Evolutionary conservation across 2,797 vertebrate genomes (phyloP).

Genomic region (Phrynocephalus vlangalii): DNA sequence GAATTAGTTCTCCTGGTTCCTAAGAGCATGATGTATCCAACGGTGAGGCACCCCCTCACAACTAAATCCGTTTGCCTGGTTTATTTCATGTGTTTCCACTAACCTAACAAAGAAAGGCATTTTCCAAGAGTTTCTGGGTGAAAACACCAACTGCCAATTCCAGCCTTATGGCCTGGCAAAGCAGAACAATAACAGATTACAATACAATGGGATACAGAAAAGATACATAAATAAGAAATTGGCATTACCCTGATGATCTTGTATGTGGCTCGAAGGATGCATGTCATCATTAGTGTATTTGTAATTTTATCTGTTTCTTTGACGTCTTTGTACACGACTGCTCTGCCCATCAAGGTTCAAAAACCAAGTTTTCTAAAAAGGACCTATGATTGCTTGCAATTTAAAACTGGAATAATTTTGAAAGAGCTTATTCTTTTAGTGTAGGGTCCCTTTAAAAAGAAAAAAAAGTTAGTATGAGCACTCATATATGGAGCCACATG

Average conservation of each 20-base stretch:
- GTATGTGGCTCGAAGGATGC: neutral
- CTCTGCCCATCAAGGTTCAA: no score
- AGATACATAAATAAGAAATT: no score
- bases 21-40: constrained; percentile 41
- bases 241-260: neutral
- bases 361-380: neutral
- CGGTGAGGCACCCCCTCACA: neutral
- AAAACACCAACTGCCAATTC: neutral
- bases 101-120: neutral
- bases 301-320: neutral
- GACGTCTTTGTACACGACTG: no score
- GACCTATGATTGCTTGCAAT: neutral
- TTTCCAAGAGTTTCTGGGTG: neutral
- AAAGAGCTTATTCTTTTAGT: neutral
- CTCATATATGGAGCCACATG: no score
- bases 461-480: no score
- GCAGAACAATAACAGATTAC: neutral
- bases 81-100: neutral
- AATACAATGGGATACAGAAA: neutral
- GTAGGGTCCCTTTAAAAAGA: neutral
- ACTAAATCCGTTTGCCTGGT: constrained; percentile 4
- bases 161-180: neutral
- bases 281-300: neutral
- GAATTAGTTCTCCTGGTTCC: constrained; percentile 57
- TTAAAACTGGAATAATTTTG: neutral